Base-by-base conservation (phyloP, 2,113 vertebrate species). In the Entomyzon cyanotis region DNA sequence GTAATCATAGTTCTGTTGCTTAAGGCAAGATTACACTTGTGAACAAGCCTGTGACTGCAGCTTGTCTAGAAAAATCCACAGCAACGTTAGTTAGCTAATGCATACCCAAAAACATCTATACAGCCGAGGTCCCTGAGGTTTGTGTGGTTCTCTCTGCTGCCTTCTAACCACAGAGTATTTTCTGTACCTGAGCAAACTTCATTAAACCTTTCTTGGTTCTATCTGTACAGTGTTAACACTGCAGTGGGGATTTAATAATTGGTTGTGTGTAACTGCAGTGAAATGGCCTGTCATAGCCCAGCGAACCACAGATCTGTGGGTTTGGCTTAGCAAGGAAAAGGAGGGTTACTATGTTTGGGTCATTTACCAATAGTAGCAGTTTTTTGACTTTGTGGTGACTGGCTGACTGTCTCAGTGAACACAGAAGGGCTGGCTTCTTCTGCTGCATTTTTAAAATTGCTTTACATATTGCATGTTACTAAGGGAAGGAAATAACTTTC, bases 151-250 rank as follows among this genome's bases (percentile, higher is more conserved):
- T 21, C 10, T 63, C 12, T 53, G 22, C 31, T 82, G 35, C 19
- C 2, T 85, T 84, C 77, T 81, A 76, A 69, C 76, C 83, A 47
- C 60, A 37, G 52, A 47, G 27, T 71, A 30, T 84, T 93, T 92
- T 94, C 71, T 84, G 60, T 52, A 84, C 68, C 91, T 92, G 52
- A 75, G 35, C 39, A 90, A 92, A 64, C 85, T 55, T 90, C 15
- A 18, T 50, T 52, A 86, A 92, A 80, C 27, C 50, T 86, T n/a
- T 39, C 16, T 55, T 3, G 2, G 31, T 84, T 92, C 23, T 86
- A 1, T 86, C 60, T 64, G 84, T 49, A 64, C 25, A 14, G 14
- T 52, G 15, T 75, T 81, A 75, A 25, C 27, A 16, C 46, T 67
- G 39, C 47, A 58, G 27, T 67, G 47, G 20, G 30, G 47, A 53